phyloP scores from a whole-genome alignment of 2,888 invertebrate species.

The Platycheirus rosarum region DNA sequence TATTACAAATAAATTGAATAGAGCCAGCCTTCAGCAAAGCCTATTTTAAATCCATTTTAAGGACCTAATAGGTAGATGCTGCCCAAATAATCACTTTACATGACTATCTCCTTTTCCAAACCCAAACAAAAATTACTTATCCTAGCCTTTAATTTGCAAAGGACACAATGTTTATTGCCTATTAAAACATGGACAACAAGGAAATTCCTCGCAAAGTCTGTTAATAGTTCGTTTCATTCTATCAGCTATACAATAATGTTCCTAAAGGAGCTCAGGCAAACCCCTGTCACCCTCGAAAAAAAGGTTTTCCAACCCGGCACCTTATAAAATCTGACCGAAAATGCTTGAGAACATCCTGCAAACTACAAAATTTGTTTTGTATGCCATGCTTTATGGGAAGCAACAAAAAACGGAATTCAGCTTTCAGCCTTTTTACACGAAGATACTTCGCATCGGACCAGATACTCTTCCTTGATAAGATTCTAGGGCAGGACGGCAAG shows the following conservation, averaged over 20 bases:
- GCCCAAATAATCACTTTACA: conserved; percentile 45
- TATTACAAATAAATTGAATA: conserved; percentile 5
- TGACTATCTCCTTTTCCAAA: conserved; percentile 3
- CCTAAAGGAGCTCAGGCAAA: conserved; percentile 12
- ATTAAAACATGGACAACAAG: conserved; percentile 43
- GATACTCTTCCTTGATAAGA: conserved; percentile 25
- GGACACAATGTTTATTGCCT: conserved; percentile 55
- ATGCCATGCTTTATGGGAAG: conserved; percentile 11
- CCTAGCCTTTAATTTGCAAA: conserved; percentile 27
- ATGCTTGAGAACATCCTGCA: conserved; percentile 41
- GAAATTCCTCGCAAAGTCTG: conserved; percentile 27
- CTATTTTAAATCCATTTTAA: conserved; percentile 56
- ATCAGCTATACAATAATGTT: conserved; percentile 26
- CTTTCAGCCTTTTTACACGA: no score
- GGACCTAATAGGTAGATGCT: conserved; percentile 20
- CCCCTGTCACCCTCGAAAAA: conserved; percentile 5
- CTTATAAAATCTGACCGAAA: conserved; percentile 14
- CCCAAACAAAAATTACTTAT: conserved; percentile 8
- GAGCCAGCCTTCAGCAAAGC: conserved; percentile 7
- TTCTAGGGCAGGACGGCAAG: neutral
- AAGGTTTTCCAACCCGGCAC: conserved; percentile 14
- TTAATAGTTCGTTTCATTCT: conserved; percentile 61
- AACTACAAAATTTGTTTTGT: no score
- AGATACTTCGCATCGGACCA: neutral
- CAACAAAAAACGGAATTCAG: conserved; percentile 18